Conservation (phyloP, 2,888 invertebrate species). For the Spodoptera exigua region DNA sequence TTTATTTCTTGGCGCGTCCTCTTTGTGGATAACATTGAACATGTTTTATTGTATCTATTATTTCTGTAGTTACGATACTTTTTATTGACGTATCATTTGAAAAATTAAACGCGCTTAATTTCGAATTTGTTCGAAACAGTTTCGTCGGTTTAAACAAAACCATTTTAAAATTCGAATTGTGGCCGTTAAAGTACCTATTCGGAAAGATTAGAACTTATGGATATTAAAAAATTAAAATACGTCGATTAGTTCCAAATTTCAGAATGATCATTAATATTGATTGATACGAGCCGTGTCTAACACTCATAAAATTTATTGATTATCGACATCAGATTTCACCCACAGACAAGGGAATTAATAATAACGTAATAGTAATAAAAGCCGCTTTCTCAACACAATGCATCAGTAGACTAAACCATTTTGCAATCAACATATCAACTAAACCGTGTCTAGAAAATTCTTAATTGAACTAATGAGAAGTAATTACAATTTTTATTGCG, state of each 20-base stretch:
- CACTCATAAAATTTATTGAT: slow-evolving; percentile 82
- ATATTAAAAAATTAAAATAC: slow-evolving; percentile 80
- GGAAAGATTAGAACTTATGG: slow-evolving; percentile 76
- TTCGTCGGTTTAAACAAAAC: slow-evolving; percentile 66
- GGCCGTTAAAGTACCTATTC: slow-evolving; percentile 70
- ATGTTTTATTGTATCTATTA: slow-evolving; percentile 43
- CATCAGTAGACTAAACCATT: slow-evolving; percentile 74
- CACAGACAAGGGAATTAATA: slow-evolving; percentile 77
- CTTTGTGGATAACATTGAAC: slow-evolving; percentile 48
- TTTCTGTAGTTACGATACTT: slow-evolving; percentile 47
- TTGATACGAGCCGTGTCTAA: slow-evolving; percentile 86
- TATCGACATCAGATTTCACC: slow-evolving; percentile 78
- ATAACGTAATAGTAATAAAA: slow-evolving; percentile 76
- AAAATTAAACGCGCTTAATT: slow-evolving; percentile 55
- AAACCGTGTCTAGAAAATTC: slow-evolving; percentile 88
- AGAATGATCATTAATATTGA: slow-evolving; percentile 84
- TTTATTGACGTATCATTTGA: slow-evolving; percentile 54
- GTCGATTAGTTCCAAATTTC: slow-evolving; percentile 86
- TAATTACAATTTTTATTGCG: slow-evolving; percentile 89
- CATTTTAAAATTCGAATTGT: slow-evolving; percentile 66
- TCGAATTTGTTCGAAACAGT: slow-evolving; percentile 62
- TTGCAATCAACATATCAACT: slow-evolving; percentile 86
- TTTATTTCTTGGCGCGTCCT: slow-evolving; percentile 51
- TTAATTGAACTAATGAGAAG: slow-evolving; percentile 90
- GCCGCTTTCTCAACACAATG: slow-evolving; percentile 81